phyloP scores from a whole-genome alignment of 2,113 vertebrate species.

The Bubalus kerabau region DNA sequence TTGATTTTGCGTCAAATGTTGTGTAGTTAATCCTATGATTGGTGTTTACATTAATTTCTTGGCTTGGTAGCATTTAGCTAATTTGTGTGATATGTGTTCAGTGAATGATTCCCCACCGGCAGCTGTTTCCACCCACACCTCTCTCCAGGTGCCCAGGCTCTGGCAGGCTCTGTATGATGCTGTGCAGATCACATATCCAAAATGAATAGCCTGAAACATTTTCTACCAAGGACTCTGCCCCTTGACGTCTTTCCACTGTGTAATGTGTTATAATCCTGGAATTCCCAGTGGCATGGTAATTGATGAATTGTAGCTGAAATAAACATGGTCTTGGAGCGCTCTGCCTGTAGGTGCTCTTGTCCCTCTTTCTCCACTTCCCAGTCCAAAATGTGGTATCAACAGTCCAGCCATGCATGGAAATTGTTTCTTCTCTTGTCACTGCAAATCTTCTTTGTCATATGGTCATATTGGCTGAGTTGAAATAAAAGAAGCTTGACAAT shows the following conservation, averaged over 20 bases:
- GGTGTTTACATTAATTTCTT: slow-evolving; percentile 11
- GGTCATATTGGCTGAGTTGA: background rate
- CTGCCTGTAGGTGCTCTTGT: background rate
- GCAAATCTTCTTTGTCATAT: background rate
- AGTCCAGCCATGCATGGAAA: background rate
- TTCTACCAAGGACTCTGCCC: background rate
- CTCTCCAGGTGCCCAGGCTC: background rate
- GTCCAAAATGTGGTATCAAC: background rate
- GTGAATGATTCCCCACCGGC: background rate
- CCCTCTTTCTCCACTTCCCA: background rate
- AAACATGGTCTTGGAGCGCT: background rate
- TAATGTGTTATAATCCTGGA: background rate
- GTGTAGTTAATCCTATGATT: background rate
- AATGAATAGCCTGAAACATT: background rate
- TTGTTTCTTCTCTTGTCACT: background rate
- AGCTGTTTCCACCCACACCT: background rate
- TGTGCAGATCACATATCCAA: background rate
- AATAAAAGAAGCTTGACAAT: background rate
- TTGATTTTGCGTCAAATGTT: background rate
- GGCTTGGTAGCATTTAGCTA: background rate
- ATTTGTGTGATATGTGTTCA: background rate
- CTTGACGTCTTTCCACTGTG: background rate
- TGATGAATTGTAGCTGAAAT: background rate
- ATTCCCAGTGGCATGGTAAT: background rate
- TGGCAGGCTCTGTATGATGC: background rate